Conservation (phyloP, 2,888 invertebrate species). For the Agriopis marginaria region DNA sequence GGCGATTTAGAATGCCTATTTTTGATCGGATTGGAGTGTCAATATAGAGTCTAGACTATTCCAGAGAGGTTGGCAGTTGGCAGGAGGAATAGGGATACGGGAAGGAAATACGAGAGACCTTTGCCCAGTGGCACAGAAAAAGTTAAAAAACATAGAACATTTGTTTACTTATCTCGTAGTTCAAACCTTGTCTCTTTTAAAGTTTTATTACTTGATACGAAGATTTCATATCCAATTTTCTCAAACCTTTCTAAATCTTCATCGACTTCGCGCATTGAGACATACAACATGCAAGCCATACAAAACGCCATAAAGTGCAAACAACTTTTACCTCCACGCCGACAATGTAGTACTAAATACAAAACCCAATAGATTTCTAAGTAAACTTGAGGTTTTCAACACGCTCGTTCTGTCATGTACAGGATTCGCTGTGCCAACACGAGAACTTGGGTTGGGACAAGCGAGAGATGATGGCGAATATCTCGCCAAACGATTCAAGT, state of each 20-base stretch:
- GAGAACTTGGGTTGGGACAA: conserved; percentile 38
- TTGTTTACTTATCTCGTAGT: no score
- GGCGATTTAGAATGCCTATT: not conserved
- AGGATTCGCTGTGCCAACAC: conserved; percentile 60
- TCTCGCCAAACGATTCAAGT: no score
- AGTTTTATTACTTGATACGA: conserved; percentile 23
- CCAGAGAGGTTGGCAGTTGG: no score
- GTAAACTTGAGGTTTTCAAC: conserved; percentile 56
- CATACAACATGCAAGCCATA: conserved; percentile 37
- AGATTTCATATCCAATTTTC: conserved; percentile 26
- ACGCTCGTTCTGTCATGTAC: conserved; percentile 51
- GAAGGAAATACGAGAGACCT: no score
- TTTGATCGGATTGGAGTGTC: not conserved
- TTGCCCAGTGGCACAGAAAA: no score
- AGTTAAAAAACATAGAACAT: no score
- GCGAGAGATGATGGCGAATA: conserved; percentile 16
- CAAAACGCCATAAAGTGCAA: conserved; percentile 44
- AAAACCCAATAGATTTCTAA: conserved; percentile 65
- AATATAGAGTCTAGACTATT: not conserved
- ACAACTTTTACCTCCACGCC: conserved; percentile 49
- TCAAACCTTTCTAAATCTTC: conserved; percentile 36
- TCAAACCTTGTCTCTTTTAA: not conserved
- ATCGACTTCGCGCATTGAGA: conserved; percentile 37
- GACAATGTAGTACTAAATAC: conserved; percentile 47
- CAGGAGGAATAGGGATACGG: no score